Evolutionary conservation across 2,113 vertebrate genomes (phyloP).

Genomic region (Hemiscyllium ocellatum): DNA sequence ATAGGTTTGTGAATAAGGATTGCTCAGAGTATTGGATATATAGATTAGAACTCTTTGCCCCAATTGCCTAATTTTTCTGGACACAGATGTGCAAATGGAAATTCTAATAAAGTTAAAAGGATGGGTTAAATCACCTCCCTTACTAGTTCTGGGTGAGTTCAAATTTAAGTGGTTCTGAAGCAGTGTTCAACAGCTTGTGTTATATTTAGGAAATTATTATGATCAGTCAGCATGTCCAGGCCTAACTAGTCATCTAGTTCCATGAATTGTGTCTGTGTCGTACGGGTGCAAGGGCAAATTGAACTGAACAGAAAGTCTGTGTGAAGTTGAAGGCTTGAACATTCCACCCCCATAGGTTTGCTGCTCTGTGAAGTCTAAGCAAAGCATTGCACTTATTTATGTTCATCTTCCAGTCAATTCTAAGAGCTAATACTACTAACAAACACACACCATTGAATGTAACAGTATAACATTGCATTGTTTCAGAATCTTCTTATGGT

Average conservation of each 20-base stretch:
- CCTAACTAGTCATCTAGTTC: slow-evolving; percentile 8
- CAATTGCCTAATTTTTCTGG: background rate
- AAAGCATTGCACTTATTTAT: background rate
- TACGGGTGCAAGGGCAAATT: background rate
- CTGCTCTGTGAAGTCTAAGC: background rate
- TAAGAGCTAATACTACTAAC: background rate
- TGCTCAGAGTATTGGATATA: background rate
- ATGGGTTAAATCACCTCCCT: background rate
- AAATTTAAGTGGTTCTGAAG: background rate
- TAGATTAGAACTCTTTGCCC: background rate
- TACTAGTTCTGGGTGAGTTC: background rate
- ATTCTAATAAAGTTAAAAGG: background rate
- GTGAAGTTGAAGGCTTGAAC: background rate
- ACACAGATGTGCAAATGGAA: background rate
- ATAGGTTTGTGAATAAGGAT: background rate
- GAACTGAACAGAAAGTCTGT: slow-evolving; percentile 1
- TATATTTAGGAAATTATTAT: slow-evolving; percentile 14
- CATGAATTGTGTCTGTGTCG: background rate
- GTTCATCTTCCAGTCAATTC: background rate
- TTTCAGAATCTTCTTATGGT: background rate
- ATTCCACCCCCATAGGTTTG: background rate
- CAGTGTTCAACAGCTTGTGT: background rate
- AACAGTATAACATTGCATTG: background rate
- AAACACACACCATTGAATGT: background rate
- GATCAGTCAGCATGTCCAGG: background rate